Evolutionary conservation across 2,888 invertebrate genomes (phyloP).

Genomic region (Byasa hedistus): DNA sequence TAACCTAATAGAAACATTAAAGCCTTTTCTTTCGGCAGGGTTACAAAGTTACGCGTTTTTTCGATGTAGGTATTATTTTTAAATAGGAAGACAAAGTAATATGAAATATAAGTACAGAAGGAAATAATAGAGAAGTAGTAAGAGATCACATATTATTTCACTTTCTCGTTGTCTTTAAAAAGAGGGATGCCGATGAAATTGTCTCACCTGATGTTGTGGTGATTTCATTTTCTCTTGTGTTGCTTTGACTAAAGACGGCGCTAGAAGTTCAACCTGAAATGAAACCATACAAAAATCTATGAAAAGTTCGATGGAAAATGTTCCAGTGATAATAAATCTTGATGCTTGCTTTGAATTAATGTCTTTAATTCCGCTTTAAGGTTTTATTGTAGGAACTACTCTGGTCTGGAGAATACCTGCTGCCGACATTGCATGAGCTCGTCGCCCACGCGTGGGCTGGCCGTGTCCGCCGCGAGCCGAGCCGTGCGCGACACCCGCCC

Average conservation of each 20-base stretch:
- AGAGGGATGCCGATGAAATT: not conserved
- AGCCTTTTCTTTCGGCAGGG: no score
- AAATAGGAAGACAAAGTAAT: no score
- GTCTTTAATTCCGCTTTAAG: no score
- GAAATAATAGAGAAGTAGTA: no score
- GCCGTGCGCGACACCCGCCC: constrained; percentile 93
- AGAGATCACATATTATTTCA: no score
- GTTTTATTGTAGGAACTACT: not conserved
- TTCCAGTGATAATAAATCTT: not conserved
- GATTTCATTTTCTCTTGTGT: constrained; percentile 55
- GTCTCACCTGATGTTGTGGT: constrained; percentile 53
- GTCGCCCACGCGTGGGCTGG: constrained; percentile 34
- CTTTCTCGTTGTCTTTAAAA: not conserved
- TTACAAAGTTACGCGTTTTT: no score
- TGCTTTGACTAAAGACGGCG: constrained; percentile 64
- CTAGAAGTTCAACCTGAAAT: constrained; percentile 60
- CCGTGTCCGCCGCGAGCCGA: constrained; percentile 85
- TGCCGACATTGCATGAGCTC: constrained; percentile 49
- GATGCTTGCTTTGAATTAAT: not conserved
- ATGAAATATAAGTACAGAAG: not conserved
- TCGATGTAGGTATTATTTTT: no score
- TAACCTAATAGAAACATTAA: no score
- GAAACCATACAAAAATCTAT: not conserved
- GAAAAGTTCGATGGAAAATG: no score
- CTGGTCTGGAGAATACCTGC: constrained; percentile 43